Percentiles rank a stretch among this genome's conserved stretches.
phyloP scores from a whole-genome alignment of 2,888 invertebrate species.

The Watsonalla cultraria region DNA sequence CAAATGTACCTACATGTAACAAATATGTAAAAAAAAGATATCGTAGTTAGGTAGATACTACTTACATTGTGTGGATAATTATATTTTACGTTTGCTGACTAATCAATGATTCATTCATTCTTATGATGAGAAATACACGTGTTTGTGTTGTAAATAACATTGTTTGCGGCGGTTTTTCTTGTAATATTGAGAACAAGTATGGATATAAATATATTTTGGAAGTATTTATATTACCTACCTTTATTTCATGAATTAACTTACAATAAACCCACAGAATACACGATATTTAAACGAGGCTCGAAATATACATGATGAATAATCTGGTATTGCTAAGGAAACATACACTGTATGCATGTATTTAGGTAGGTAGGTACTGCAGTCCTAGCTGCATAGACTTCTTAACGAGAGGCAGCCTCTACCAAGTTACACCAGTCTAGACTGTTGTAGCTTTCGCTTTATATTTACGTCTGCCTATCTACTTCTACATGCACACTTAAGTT shows the following conservation, averaged over 20 bases:
- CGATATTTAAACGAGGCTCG: neutral
- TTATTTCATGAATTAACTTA: too few species aligned
- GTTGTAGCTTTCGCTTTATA: constrained; percentile 26
- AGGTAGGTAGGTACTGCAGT: neutral
- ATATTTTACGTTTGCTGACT: neutral
- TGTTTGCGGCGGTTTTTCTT: neutral
- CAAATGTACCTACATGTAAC: too few species aligned
- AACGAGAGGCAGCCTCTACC: too few species aligned
- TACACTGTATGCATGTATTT: neutral
- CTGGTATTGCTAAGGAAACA: too few species aligned
- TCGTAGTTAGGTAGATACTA: too few species aligned
- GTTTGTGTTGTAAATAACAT: neutral
- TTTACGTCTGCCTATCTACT: neutral
- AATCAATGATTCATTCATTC: neutral
- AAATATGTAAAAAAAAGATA: too few species aligned
- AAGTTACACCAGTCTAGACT: constrained; percentile 7
- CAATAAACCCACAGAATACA: too few species aligned
- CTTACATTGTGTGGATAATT: too few species aligned
- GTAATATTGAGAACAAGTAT: neutral
- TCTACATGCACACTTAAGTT: neutral
- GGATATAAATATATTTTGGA: neutral
- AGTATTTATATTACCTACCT: neutral
- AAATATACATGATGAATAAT: too few species aligned
- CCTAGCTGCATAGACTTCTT: neutral
- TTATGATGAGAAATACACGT: neutral